Conservation (phyloP, 2,113 vertebrate species). For the Ailuropoda melanoleuca region DNA sequence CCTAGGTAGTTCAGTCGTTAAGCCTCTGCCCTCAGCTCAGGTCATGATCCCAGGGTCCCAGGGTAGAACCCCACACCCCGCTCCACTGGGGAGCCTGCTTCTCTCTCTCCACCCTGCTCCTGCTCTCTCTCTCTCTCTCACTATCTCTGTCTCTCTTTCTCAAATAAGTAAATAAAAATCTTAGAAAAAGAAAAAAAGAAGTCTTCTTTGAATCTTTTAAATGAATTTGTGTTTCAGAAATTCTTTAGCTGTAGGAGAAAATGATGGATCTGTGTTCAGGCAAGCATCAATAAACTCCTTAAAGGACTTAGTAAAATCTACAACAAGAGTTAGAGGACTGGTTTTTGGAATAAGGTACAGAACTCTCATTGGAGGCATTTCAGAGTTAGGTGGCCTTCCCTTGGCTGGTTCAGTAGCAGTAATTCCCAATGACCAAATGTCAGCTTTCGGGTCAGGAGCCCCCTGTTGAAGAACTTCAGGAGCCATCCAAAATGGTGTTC, state of each 20-base stretch:
- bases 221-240: conserved; percentile 90
- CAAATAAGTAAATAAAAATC: neutral
- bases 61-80: neutral
- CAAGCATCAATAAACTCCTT: conserved; percentile 95
- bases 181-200: conserved; percentile 66
- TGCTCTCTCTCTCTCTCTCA: neutral
- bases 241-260: conserved; percentile 89
- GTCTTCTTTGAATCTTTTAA: conserved; percentile 90
- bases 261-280: conserved; percentile 94
- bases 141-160: neutral
- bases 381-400: conserved; percentile 93
- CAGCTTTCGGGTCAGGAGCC: conserved; percentile 94
- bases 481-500: conserved; percentile 95
- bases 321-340: conserved; percentile 90
- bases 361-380: conserved; percentile 95
- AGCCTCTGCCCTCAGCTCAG: neutral
- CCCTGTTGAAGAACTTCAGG: conserved; percentile 96
- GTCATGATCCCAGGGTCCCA: neutral
- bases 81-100: neutral
- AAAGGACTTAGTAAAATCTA: conserved; percentile 94
- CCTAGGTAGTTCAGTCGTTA: neutral
- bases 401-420: conserved; percentile 95
- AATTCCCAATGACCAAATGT: conserved; percentile 95
- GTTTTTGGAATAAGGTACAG: conserved; percentile 96
- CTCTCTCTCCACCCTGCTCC: neutral